Conservation (phyloP, 2,888 invertebrate species). For the Agrochola circellaris region DNA sequence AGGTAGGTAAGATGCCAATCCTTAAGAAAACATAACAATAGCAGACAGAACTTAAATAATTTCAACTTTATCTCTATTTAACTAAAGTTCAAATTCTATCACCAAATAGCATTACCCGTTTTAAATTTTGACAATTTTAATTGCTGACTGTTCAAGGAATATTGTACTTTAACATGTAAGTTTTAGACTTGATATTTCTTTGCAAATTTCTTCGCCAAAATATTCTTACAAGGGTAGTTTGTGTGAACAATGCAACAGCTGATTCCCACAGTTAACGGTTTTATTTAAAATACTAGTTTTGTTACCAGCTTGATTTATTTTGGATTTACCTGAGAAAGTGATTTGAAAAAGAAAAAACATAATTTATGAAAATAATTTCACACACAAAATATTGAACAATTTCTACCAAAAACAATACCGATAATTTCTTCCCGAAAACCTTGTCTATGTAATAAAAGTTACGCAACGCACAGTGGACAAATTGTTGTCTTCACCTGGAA, state of each 20-base stretch:
- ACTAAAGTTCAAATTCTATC: conserved; percentile 52
- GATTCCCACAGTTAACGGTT: conserved; percentile 86
- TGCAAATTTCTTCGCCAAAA: conserved; percentile 69
- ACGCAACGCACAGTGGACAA: conserved; percentile 14
- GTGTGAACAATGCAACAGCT: conserved; percentile 83
- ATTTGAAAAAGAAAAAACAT: neutral
- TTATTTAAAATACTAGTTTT: conserved; percentile 69
- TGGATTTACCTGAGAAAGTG: neutral
- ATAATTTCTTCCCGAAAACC: neutral
- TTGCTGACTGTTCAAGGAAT: conserved; percentile 29
- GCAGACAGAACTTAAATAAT: conserved; percentile 29
- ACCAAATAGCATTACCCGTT: conserved; percentile 23
- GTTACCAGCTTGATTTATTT: conserved; percentile 29
- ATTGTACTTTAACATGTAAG: conserved; percentile 35
- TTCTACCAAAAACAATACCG: too few relatives aligned
- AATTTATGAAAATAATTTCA: neutral
- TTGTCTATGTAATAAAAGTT: neutral
- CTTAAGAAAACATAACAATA: conserved; percentile 81
- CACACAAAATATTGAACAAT: too few relatives aligned
- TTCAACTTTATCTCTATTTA: conserved; percentile 42
- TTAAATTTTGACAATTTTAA: conserved; percentile 41
- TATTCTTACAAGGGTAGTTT: conserved; percentile 73
- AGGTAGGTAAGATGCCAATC: conserved; percentile 89
- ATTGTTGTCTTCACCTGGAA: neutral
- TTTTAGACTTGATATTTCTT: conserved; percentile 67